phyloP scores from a whole-genome alignment of 2,113 vertebrate genomes.

The Harpagus bidentatus region DNA sequence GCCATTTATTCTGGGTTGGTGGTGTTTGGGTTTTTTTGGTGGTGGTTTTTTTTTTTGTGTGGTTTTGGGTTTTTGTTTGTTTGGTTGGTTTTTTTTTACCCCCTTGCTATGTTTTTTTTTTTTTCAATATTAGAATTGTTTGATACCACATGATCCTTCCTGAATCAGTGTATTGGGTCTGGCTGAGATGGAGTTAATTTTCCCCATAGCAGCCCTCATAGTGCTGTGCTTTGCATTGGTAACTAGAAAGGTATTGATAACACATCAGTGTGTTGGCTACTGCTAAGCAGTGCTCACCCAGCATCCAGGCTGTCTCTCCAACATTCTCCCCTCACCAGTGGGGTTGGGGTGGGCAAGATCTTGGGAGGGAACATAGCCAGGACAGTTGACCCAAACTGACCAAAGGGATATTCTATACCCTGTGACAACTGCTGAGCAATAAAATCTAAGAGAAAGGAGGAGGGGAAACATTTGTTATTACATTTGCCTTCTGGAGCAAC shows the following conservation, averaged over 20 bases:
- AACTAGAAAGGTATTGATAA: neutral
- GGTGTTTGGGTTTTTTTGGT: too few relatives aligned
- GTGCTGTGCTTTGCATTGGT: neutral
- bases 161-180: neutral
- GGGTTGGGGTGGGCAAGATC: neutral
- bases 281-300: neutral
- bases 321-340: neutral
- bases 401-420: neutral
- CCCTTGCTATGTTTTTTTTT: neutral
- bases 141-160: neutral
- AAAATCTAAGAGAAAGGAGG: neutral
- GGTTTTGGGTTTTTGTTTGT: too few relatives aligned
- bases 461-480: neutral
- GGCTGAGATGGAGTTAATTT: neutral
- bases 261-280: neutral
- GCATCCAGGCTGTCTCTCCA: neutral
- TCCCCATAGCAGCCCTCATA: neutral
- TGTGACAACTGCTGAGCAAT: neutral
- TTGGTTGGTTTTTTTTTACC: neutral
- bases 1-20: neutral
- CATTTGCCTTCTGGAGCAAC: neutral
- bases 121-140: neutral
- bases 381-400: neutral
- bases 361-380: neutral
- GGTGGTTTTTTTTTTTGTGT: accelerated